Percentiles rank a stretch among this genome's conserved stretches.
phyloP scores from a whole-genome alignment of 2,888 invertebrate species.

The Vandiemenella viatica region DNA sequence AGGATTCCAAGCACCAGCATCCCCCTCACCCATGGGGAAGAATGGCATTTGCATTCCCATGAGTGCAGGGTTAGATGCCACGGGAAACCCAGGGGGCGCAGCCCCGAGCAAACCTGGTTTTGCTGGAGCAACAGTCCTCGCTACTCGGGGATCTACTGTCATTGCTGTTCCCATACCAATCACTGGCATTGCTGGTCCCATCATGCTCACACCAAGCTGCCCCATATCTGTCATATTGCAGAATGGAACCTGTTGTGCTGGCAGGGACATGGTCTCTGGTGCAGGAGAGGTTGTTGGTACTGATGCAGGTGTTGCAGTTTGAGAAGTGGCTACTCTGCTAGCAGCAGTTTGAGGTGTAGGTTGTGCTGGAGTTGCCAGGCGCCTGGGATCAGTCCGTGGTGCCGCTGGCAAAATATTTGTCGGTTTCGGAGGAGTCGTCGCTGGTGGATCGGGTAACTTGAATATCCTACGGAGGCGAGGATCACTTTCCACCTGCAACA shows the following conservation, averaged over 20 bases:
- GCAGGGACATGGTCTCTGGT: background rate
- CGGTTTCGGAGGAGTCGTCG: slow-evolving; percentile 33
- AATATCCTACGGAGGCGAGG: slow-evolving; percentile 63
- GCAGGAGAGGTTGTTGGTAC: background rate
- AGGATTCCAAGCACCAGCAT: background rate
- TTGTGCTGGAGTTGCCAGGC: too few relatives aligned
- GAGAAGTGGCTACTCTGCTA: background rate
- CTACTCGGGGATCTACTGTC: background rate
- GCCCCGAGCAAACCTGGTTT: background rate
- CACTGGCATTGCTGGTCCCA: background rate
- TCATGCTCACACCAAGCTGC: background rate
- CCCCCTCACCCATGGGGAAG: background rate
- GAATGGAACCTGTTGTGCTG: background rate
- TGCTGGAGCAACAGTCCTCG: background rate
- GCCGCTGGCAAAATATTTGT: background rate
- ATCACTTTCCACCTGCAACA: slow-evolving; percentile 40
- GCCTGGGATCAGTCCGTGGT: background rate
- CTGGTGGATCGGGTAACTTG: slow-evolving; percentile 43
- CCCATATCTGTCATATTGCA: background rate
- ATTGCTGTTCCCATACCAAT: background rate
- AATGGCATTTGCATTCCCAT: too few relatives aligned
- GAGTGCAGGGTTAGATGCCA: too few relatives aligned
- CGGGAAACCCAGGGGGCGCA: background rate
- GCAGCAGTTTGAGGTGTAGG: too few relatives aligned
- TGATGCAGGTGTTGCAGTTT: background rate